Conservation (phyloP, 2,797 vertebrate genomes). For the Rhinogobio ventralis region DNA sequence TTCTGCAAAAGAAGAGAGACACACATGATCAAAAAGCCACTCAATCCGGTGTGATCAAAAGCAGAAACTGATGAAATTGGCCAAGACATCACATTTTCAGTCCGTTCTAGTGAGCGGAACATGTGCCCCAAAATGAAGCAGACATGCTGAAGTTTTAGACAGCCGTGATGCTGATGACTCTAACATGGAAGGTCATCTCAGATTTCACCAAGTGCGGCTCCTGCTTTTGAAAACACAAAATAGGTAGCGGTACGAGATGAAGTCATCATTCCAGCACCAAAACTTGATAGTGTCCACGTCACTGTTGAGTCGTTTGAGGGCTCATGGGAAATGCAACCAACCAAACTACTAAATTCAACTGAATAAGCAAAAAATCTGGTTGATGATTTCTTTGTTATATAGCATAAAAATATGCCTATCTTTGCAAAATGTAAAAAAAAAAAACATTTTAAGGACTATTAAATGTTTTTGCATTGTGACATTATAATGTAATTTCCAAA, state of each 20-base stretch:
- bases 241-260: slow-evolving; percentile 17
- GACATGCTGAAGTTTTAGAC: neutral
- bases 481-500: neutral
- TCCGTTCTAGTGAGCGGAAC: neutral
- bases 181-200: slow-evolving; percentile 2
- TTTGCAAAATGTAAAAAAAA: neutral
- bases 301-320: neutral
- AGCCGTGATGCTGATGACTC: neutral
- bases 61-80: slow-evolving; percentile 8
- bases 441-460: neutral
- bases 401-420: neutral
- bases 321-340: neutral
- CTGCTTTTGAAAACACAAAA: slow-evolving; percentile 28
- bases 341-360: neutral
- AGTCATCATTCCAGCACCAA: slow-evolving; percentile 1
- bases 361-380: neutral
- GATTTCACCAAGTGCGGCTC: slow-evolving; percentile 14
- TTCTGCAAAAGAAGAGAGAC: slow-evolving; percentile 78
- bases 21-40: slow-evolving; percentile 16
- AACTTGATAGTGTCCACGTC: neutral
- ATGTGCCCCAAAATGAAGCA: slow-evolving; percentile 1
- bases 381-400: too few relatives aligned
- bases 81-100: slow-evolving; percentile 19
- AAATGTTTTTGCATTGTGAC: neutral
- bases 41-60: neutral